phyloP scores from a whole-genome alignment of 2,888 invertebrate species.

The Lypha dubia region DNA sequence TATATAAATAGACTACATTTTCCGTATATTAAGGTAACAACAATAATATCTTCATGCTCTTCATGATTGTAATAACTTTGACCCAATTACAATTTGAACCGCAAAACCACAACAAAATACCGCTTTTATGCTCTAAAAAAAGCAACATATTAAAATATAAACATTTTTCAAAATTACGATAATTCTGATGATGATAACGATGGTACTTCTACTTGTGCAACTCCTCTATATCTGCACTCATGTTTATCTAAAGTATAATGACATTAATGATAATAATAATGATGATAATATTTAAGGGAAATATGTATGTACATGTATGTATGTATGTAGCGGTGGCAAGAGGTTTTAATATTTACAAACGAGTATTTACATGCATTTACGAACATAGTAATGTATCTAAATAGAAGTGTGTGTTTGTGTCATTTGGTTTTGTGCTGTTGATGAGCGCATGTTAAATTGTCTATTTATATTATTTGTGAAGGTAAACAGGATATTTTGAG shows the following conservation, averaged over 20 bases:
- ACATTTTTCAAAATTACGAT: constrained; percentile 61
- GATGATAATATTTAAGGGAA: constrained; percentile 56
- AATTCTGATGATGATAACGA: constrained; percentile 32
- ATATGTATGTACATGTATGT: no score
- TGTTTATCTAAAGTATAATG: constrained; percentile 35
- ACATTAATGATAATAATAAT: constrained; percentile 38
- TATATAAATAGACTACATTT: not conserved
- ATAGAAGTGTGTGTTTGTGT: not conserved
- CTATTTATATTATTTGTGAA: constrained; percentile 45
- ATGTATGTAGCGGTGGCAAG: no score
- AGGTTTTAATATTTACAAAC: not conserved
- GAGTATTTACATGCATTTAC: not conserved
- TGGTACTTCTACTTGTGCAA: not conserved
- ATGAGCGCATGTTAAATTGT: constrained; percentile 29
- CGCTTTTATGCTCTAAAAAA: constrained; percentile 69
- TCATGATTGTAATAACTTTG: constrained; percentile 67
- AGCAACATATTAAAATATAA: constrained; percentile 71
- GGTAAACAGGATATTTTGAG: constrained; percentile 58
- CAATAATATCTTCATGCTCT: constrained; percentile 3
- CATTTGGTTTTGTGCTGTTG: not conserved
- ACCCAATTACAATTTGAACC: constrained; percentile 70
- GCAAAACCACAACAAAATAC: constrained; percentile 68
- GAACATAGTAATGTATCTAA: not conserved
- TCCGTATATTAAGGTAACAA: not conserved
- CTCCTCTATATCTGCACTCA: constrained; percentile 9